Base-by-base conservation (phyloP, 2,113 vertebrate genomes). In the Calypte anna region DNA sequence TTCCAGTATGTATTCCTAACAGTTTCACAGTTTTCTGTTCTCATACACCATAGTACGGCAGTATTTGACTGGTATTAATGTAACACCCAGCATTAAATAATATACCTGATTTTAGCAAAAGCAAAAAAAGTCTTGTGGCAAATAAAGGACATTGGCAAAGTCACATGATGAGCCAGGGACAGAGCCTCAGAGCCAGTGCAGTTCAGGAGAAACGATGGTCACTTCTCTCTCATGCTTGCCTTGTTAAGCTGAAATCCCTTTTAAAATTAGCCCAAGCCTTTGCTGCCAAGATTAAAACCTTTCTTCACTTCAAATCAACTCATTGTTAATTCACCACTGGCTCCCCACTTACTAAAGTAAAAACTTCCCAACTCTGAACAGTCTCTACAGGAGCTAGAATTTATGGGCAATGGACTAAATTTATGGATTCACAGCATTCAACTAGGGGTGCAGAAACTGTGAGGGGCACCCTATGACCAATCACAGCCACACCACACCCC, bases 141-240 rank as follows among this genome's bases (percentile, higher is more conserved):
- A 89, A 72, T 7, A 74, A 80, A 80, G 27, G 61, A 70, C 23
- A 51, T 6, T 18, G 25, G 18, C 19, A 19, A 79, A 89, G 14
- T 9, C 0, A 0, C 4, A 8, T 3, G 7, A 84, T 36, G 27
- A 78, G 43, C 12, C 6, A 55, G 25, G 13, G 28, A 36, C 30
- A 57, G 33, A 78, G 43, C 10, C 58, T 36, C 76, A 69, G 46
- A 55, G n/a, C 69, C 22, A 30, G 10, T 4, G 31, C 19, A 83
- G 61, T 28, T 67, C 78, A 70, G 18, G 30, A 87, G 51, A 78
- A 63, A 38, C 15, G 9, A 33, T 31, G 3, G 12, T 74, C 53
- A 38, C 15, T 80, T 88, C 72, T 51, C 54, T 77, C 27, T 51
- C 58, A 86, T 0, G 6, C 10, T 22, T 48, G 14, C 21, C 66